A percentile compares a stretch with the other conserved stretches of the same genome.
Conservation (phyloP, 2,113 vertebrate genomes). For the Electrona antarctica region DNA sequence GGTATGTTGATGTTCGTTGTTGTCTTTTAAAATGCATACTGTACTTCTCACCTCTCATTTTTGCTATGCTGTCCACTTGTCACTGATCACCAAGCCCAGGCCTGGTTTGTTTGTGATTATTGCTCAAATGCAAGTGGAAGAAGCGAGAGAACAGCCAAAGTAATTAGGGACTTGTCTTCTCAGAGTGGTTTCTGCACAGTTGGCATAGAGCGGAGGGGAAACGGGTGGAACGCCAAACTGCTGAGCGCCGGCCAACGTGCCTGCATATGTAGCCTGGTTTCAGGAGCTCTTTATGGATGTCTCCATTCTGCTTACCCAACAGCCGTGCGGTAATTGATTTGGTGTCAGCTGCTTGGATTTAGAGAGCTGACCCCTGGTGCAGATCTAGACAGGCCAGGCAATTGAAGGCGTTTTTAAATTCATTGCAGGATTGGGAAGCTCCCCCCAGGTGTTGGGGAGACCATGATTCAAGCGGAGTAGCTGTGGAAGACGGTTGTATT, state of each 20-base stretch:
- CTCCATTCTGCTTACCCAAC: slow-evolving; percentile 68
- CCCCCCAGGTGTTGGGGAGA: slow-evolving; percentile 32
- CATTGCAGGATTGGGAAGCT: slow-evolving; percentile 51
- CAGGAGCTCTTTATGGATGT: slow-evolving; percentile 55
- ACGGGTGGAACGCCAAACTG: slow-evolving; percentile 46
- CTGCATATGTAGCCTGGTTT: slow-evolving; percentile 62
- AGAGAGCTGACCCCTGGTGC: slow-evolving; percentile 66
- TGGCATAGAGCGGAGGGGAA: slow-evolving; percentile 27
- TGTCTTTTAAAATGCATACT: not conserved
- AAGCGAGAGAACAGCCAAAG: slow-evolving; percentile 23
- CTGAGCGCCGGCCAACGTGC: slow-evolving; percentile 36
- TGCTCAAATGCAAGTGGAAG: slow-evolving; percentile 11
- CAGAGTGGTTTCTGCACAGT: slow-evolving; percentile 36
- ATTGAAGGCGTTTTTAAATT: slow-evolving; percentile 67
- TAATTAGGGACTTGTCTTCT: slow-evolving; percentile 41
- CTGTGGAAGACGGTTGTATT: slow-evolving; percentile 19
- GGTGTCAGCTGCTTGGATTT: slow-evolving; percentile 72
- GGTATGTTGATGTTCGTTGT: too few relatives aligned
- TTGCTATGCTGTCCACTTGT: not conserved
- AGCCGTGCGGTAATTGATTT: slow-evolving; percentile 71
- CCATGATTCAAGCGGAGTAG: slow-evolving; percentile 49
- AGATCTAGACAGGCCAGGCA: slow-evolving; percentile 52
- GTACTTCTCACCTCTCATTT: not conserved
- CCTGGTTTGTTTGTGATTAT: slow-evolving; percentile 26
- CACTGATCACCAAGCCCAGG: slow-evolving; percentile 7